Evolutionary conservation across 2,888 invertebrate species (phyloP).

Genomic region (Metacarcinus magister): DNA sequence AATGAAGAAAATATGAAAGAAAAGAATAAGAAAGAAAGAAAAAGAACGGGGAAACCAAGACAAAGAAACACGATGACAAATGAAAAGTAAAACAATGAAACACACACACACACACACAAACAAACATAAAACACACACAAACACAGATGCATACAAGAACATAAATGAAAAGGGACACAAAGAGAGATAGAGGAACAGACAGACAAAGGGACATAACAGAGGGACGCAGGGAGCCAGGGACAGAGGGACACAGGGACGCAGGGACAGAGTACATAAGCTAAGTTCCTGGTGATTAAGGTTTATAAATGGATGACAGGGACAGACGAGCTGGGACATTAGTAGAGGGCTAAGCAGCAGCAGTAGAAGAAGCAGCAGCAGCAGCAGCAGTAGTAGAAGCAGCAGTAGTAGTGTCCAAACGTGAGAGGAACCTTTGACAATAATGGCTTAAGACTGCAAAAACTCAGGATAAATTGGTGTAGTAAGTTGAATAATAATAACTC

Average conservation of each 20-base stretch:
- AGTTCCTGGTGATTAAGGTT: slow-evolving; percentile 1
- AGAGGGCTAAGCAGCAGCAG: not conserved
- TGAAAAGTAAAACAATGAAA: not conserved
- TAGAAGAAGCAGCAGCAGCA: not conserved
- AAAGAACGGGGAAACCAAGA: not conserved
- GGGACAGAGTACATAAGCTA: not conserved
- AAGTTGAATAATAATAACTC: not conserved
- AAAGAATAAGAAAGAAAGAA: not conserved
- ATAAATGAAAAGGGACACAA: not conserved
- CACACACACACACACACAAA: not conserved
- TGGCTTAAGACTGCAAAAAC: not conserved
- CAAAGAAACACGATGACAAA: not conserved
- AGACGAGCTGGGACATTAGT: slow-evolving; percentile 40
- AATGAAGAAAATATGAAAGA: not conserved
- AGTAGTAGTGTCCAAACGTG: not conserved
- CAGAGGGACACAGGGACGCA: not conserved
- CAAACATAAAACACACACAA: not conserved
- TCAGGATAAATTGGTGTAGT: not conserved
- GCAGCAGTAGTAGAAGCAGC: not conserved
- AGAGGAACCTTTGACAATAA: not conserved
- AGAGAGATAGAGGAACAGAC: slow-evolving; percentile 43
- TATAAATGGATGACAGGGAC: slow-evolving; percentile 52
- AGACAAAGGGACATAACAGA: not conserved
- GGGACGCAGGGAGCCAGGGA: not conserved
- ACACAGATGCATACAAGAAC: not conserved